These are phyloP conservation scores for Aphelocoma californica DNA, from an alignment of 2,797 vertebrate species.

Conservation along the genomic window DNA sequence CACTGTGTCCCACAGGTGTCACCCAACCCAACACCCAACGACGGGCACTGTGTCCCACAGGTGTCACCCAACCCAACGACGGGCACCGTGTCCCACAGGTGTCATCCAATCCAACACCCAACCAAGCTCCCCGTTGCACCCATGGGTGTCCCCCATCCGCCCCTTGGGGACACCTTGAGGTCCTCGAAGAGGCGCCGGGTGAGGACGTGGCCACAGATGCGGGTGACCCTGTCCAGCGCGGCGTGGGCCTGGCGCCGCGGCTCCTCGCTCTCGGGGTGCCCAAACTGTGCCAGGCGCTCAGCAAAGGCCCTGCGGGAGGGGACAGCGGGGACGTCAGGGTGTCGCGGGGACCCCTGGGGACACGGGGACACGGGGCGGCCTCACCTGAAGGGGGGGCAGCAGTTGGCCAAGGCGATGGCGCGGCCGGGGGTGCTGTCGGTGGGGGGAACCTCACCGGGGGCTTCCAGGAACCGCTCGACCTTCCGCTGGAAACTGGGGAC, in stretches of 20 bases:
- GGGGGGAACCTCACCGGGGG: constrained; percentile 62
- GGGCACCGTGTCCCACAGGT: too few species aligned
- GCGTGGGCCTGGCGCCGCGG: constrained; percentile 76
- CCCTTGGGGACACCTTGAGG: constrained; percentile 76
- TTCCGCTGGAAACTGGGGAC: constrained; percentile 86
- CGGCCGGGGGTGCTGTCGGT: constrained; percentile 74
- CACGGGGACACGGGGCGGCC: rapidly evolving
- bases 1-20: not conserved
- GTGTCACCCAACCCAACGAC: not conserved
- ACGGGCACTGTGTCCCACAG: too few species aligned
- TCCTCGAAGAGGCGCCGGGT: constrained; percentile 82
- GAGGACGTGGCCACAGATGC: constrained; percentile 81
- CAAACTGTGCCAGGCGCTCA: constrained; percentile 80
- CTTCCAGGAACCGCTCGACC: constrained; percentile 87
- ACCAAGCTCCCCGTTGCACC: rapidly evolving
- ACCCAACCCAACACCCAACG: not conserved
- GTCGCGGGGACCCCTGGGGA: rapidly evolving
- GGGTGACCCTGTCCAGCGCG: constrained; percentile 81
- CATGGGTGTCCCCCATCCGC: rapidly evolving
- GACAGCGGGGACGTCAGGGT: not conserved
- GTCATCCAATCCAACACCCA: not conserved
- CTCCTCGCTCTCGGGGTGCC: constrained; percentile 79
- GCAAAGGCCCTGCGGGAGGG: constrained; percentile 76
- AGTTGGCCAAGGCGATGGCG: constrained; percentile 87
- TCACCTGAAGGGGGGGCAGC: constrained; percentile 87